phyloP scores from a whole-genome alignment of 2,797 vertebrate genomes.

The Oryzias dopingdopingensis region DNA sequence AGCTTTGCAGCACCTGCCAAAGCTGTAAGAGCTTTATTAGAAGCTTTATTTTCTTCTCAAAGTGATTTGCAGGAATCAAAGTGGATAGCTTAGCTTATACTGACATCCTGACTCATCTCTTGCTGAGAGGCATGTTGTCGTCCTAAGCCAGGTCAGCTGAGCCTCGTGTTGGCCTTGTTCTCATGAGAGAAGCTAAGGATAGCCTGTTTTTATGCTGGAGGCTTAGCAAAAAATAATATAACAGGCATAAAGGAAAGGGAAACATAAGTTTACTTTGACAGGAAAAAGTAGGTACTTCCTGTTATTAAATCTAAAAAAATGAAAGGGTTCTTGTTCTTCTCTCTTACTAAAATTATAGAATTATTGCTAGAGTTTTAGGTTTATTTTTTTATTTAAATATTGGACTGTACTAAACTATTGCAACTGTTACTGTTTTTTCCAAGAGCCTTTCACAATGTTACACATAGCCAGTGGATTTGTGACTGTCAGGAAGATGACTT shows the following conservation, averaged over 20 bases:
- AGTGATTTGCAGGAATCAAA: no score
- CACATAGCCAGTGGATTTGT: no score
- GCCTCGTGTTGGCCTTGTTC: constrained; percentile 46
- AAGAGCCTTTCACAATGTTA: no score
- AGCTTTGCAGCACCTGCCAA: no score
- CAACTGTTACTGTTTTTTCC: no score
- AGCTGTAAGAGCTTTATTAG: no score
- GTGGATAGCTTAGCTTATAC: neutral
- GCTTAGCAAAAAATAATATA: constrained; percentile 7
- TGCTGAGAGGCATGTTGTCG: constrained; percentile 15
- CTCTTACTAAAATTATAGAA: no score
- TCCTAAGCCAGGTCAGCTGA: constrained; percentile 55
- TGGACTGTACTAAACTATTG: no score
- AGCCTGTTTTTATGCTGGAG: constrained; percentile 15
- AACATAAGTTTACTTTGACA: neutral
- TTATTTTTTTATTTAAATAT: no score
- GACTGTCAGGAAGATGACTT: no score
- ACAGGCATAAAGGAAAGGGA: neutral
- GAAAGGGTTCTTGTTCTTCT: neutral
- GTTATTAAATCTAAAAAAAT: neutral
- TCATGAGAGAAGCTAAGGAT: constrained; percentile 39
- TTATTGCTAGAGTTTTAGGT: no score
- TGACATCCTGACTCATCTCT: constrained; percentile 1
- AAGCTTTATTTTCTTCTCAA: no score
- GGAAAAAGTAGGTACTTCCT: neutral